Evolutionary conservation across 1,140 invertebrate genomes (phyloP).

Genomic region (Zaprionus inermis): DNA sequence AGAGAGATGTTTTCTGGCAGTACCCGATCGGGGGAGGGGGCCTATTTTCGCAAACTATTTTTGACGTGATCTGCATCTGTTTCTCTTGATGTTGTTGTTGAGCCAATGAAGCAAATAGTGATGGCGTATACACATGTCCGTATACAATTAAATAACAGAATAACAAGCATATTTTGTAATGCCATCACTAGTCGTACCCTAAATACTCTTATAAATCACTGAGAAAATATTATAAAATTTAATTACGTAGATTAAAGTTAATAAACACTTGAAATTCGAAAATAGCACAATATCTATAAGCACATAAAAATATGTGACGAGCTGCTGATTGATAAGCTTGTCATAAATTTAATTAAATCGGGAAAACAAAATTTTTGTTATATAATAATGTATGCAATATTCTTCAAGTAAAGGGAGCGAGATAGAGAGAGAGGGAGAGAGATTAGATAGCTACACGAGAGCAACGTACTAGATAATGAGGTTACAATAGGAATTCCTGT

Average conservation of each 20-base stretch:
- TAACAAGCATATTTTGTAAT: background rate
- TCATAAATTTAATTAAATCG: slow-evolving; percentile 11
- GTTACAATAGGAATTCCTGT: background rate
- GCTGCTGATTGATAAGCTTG: slow-evolving; percentile 2
- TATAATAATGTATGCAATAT: slow-evolving; percentile 1
- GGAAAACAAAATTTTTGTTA: background rate
- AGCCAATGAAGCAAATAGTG: slow-evolving; percentile 34
- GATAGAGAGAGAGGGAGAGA: background rate
- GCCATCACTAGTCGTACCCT: background rate
- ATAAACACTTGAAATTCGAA: background rate
- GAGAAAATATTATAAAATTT: background rate
- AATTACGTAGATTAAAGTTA: background rate
- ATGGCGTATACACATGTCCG: slow-evolving; percentile 21
- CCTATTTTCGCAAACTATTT: slow-evolving; percentile 62
- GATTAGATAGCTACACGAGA: slow-evolving; percentile 3
- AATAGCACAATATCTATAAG: background rate
- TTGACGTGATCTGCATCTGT: slow-evolving; percentile 49
- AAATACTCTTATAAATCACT: slow-evolving; percentile 6
- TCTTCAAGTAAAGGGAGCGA: background rate
- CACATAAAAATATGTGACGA: background rate
- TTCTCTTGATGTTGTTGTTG: slow-evolving; percentile 14
- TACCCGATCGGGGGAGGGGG: slow-evolving; percentile 30
- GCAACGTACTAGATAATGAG: background rate
- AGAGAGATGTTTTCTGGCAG: slow-evolving; percentile 21
- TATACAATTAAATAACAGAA: slow-evolving; percentile 32